A percentile compares a stretch with the other conserved stretches of the same genome.
Evolutionary conservation across 2,113 vertebrate genomes (phyloP).

Genomic region (Rynchops niger): DNA sequence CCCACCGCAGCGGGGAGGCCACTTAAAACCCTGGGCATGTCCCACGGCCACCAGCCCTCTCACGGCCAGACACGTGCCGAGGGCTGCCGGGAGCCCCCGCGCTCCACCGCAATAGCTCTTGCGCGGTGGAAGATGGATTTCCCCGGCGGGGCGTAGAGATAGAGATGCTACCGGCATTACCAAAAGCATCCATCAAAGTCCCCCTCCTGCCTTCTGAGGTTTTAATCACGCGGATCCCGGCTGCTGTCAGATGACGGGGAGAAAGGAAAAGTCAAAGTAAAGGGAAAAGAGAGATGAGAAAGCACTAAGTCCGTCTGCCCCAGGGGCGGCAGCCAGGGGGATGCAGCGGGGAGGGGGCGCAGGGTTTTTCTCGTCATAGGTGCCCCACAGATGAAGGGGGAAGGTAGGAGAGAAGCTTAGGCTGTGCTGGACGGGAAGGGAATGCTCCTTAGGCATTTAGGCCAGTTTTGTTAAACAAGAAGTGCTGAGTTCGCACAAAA

Average conservation of each 20-base stretch:
- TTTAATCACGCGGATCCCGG: not conserved
- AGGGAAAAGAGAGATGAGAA: not conserved
- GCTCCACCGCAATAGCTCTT: not conserved
- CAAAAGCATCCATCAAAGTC: constrained; percentile 1
- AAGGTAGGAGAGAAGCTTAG: not conserved
- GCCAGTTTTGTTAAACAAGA: not conserved
- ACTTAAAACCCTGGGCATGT: not conserved
- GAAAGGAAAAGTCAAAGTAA: not conserved
- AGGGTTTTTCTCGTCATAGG: not conserved
- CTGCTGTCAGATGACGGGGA: not conserved
- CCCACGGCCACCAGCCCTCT: not conserved
- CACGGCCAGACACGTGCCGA: not conserved
- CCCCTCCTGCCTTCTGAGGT: not conserved
- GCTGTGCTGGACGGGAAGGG: not conserved
- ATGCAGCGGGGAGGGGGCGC: rapidly evolving
- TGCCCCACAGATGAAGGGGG: not conserved
- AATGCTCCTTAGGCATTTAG: not conserved
- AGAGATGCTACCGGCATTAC: not conserved
- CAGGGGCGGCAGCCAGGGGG: not conserved
- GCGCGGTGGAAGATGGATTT: not conserved
- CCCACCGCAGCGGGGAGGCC: not conserved
- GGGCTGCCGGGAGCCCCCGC: not conserved
- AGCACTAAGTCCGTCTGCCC: not conserved
- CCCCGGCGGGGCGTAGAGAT: not conserved
- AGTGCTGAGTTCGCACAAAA: not conserved